Percentiles rank a stretch among this genome's conserved stretches.
phyloP scores from a whole-genome alignment of 2,797 vertebrate genomes.

The Phrynocephalus forsythii region DNA sequence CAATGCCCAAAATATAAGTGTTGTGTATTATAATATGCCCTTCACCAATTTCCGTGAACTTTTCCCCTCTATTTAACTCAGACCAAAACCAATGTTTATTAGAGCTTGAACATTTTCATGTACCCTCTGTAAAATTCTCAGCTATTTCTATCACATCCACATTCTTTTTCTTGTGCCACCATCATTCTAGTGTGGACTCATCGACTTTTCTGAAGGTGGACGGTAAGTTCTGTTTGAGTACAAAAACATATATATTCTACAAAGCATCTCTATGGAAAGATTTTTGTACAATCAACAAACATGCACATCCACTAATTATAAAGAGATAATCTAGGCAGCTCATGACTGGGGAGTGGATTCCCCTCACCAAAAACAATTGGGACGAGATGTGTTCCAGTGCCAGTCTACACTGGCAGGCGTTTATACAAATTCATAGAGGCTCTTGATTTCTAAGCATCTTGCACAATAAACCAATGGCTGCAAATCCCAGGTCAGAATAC shows the following conservation, averaged over 20 bases:
- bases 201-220: neutral
- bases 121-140: neutral
- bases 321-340: no score
- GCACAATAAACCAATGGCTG: neutral
- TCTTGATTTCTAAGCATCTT: neutral
- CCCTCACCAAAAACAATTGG: no score
- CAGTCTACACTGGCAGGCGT: neutral
- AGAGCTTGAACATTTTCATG: neutral
- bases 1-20: neutral
- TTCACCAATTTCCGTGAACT: neutral
- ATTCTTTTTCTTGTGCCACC: no score
- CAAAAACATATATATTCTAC: neutral
- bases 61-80: neutral
- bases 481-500: no score
- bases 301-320: neutral
- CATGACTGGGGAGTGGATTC: no score
- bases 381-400: no score
- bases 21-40: neutral
- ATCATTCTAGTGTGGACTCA: neutral
- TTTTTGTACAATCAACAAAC: neutral
- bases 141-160: neutral
- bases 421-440: neutral
- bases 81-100: neutral
- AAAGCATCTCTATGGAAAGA: neutral
- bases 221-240: neutral